Evolutionary conservation across 2,888 invertebrate species (phyloP), one percentile per base, ranked within the genome.

Genomic region (Dicranocentrus wangi): DNA sequence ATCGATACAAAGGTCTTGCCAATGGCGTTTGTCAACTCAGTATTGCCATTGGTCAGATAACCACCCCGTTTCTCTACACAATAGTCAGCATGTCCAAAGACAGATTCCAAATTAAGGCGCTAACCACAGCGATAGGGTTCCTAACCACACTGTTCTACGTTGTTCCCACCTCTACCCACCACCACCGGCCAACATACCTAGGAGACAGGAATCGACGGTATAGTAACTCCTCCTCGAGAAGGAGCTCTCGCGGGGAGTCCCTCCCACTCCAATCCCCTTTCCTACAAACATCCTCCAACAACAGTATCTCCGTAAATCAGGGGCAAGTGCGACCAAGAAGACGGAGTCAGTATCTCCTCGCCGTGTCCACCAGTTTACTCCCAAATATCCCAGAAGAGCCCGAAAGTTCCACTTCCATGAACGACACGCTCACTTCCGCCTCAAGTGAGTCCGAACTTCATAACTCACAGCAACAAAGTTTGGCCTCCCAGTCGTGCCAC

Each of bases 331-430:
- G 82, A 51, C 75, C 82, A 7, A 75, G 84, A 43, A 70, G 84
- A 55, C 65, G 81, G 17, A 83, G 84, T 70, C 78, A 78, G 63
- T 85, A 84, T 53, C 73, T 84, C 8, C 51, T 71, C 1, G 73
- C 75, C 2, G 78, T 84, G 0, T 82, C 84, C 0, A 82, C 82
- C 13, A 76, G 81, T n/a, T 27, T 85, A 21, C 79, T 86, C 25
- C 86, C 86, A 51, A 84, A 85, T 42, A 85, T 86, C 51, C 83
- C 83, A 0, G 86, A 86, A 63, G 85, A 86, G 39, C 80, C 83
- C 1, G 86, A 86, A 73, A 73, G 81, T n/a, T 27, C 75, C 0
- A 51, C 71, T 66, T 79, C 83, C 10, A 81, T 69, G 25, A 53
- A 69, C 63, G 81, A 81, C 2, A 61, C 68, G 1, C 17, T 70